phyloP scores from a whole-genome alignment of 2,113 vertebrate genomes.

The Calonectris borealis region DNA sequence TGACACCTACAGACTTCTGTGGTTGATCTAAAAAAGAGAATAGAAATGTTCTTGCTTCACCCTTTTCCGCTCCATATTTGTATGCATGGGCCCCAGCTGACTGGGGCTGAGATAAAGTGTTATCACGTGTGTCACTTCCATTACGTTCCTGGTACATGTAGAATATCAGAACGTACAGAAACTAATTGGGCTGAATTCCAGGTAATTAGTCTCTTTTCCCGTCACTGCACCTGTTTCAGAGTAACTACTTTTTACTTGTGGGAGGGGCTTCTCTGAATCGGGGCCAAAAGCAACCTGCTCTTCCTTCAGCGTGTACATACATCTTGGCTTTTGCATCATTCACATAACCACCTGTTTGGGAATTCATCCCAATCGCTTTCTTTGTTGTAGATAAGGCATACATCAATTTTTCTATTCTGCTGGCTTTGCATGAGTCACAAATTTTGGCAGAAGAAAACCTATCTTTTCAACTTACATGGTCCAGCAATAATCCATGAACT shows the following conservation, averaged over 20 bases:
- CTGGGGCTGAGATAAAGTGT: slow-evolving; percentile 10
- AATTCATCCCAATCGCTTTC: neutral
- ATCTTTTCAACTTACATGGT: neutral
- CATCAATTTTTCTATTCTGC: slow-evolving; percentile 18
- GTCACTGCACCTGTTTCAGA: neutral
- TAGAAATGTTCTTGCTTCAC: neutral
- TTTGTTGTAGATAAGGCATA: slow-evolving; percentile 13
- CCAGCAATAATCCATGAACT: slow-evolving; percentile 45
- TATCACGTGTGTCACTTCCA: neutral
- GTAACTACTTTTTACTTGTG: neutral
- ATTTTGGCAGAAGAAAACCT: neutral
- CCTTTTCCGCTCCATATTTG: slow-evolving; percentile 19
- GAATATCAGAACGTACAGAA: neutral
- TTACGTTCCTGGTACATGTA: neutral
- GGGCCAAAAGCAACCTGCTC: neutral
- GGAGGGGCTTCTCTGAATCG: neutral
- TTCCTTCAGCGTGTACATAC: neutral
- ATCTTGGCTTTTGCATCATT: neutral
- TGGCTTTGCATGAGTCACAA: slow-evolving; percentile 1
- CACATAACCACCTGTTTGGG: slow-evolving; percentile 10
- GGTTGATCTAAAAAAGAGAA: neutral
- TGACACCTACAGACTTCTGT: slow-evolving; percentile 35
- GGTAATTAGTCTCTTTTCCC: neutral
- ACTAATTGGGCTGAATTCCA: slow-evolving; percentile 1
- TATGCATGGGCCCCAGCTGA: neutral